These are phyloP conservation scores for Betta splendens DNA, from an alignment of 2,797 vertebrate species.

Conservation along the genomic window DNA sequence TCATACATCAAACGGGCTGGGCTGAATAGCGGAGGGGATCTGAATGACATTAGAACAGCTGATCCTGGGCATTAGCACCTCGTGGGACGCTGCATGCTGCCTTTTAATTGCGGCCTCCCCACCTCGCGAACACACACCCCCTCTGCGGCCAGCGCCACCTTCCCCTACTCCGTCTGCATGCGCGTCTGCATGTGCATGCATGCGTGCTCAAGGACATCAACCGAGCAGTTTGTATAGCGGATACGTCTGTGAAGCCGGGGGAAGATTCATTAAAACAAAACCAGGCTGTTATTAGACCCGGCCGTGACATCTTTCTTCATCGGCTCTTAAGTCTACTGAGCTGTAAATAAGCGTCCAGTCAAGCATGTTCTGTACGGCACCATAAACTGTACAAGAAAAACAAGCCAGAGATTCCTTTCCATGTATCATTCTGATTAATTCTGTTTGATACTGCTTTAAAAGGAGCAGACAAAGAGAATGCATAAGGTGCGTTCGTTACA, in stretches of 20 bases:
- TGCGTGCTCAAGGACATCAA: conserved; percentile 57
- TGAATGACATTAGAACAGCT: conserved; percentile 86
- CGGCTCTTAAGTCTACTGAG: conserved; percentile 23
- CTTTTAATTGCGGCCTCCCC: conserved; percentile 75
- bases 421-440: conserved; percentile 44
- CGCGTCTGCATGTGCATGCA: background rate
- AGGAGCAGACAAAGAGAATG: conserved; percentile 52
- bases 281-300: conserved; percentile 13
- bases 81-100: conserved; percentile 63
- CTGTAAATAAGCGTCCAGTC: conserved; percentile 45
- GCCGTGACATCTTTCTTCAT: conserved; percentile 39
- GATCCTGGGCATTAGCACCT: conserved; percentile 80
- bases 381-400: conserved; percentile 49
- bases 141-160: conserved; percentile 31
- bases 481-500: conserved; percentile 40
- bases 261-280: conserved; percentile 30
- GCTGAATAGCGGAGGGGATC: conserved; percentile 84
- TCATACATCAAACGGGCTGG: conserved; percentile 70
- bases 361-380: conserved; percentile 11
- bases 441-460: conserved; percentile 52
- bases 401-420: conserved; percentile 34
- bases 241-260: conserved; percentile 9
- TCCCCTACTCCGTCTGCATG: background rate
- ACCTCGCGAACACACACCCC: conserved; percentile 32
- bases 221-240: conserved; percentile 30